Conservation (phyloP, 2,113 vertebrate genomes). For the Acrocephalus kingi region DNA sequence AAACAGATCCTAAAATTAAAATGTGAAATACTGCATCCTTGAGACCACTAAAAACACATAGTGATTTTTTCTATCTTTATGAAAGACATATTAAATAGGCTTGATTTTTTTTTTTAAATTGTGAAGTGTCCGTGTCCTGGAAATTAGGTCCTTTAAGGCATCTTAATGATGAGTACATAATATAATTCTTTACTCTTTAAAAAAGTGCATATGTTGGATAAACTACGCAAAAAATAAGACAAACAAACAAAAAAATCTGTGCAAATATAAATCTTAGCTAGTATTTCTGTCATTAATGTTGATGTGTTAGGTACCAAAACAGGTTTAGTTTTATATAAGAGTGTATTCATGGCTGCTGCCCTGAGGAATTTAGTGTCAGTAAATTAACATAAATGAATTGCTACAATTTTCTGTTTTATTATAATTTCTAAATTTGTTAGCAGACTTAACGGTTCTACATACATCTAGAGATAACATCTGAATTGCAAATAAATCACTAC, state of each 20-base stretch:
- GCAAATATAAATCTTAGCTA: background rate
- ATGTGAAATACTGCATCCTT: background rate
- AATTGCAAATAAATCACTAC: constrained; percentile 47
- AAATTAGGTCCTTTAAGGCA: background rate
- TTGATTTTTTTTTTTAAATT: background rate
- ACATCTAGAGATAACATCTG: constrained; percentile 14
- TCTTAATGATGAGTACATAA: background rate
- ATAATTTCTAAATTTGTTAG: constrained; percentile 29
- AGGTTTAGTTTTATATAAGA: background rate
- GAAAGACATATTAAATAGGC: background rate
- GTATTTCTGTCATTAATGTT: background rate
- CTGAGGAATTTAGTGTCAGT: constrained; percentile 5
- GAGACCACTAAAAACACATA: background rate
- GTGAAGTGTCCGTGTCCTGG: background rate
- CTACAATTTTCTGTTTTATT: constrained; percentile 21
- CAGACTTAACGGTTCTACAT: background rate
- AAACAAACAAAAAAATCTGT: background rate
- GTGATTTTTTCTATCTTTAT: background rate
- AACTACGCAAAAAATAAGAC: background rate
- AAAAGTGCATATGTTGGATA: background rate
- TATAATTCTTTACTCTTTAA: background rate
- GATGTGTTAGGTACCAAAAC: background rate
- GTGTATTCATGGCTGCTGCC: background rate
- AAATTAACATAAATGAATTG: constrained; percentile 28
- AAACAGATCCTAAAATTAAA: background rate